Evolutionary conservation across 2,113 vertebrate species (phyloP), one percentile per base, ranked within the genome.

Genomic region (Dasyornis broadbenti): DNA sequence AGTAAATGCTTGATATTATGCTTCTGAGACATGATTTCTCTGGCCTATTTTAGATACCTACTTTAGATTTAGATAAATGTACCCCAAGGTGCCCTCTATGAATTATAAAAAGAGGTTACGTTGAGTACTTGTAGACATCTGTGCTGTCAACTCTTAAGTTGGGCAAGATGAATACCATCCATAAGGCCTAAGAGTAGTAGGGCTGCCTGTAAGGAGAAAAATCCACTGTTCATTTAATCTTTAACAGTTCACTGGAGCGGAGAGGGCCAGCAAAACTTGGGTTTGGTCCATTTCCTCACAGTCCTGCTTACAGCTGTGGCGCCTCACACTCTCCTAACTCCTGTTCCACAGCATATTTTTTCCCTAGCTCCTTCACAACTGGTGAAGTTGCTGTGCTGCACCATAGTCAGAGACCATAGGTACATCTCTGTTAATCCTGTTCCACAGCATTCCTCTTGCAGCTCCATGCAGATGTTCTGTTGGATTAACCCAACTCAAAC

Each of bases 161-260:
- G 70, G 88, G 76, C 54, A 95, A 97, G 95, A 95, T 94, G 80
- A 92, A 95, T 96, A 83, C 76, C 39, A 93, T 66, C 76, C 82
- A 86, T 82, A 94, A 94, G 82, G 64, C 33, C 86, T 93, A 96
- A 96, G 92, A 95, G 94, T 93, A 86, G 76, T 92, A 96, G 54
- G 13, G 4, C 71, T 73, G 86, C 45, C 75, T 93, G 88, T 45
- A 88, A 95, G 88, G 68, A 94, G 37, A 66, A 86, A 90, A 97
- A 89, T 65, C 23, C 10, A 33, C 3, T 2, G 35, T 45, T 90
- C 66, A 42, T 90, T 91, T 78, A 73, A 73, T 86, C 45, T 93
- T 85, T 63, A 93, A 45, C 68, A 93, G n/a, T 70, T 90, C 59
- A 10, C 30, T 52, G 59, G 72, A 92, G 23, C 45, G 65, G 22